Evolutionary conservation across 2,113 vertebrate species (phyloP), one percentile per base, ranked within the genome.

Genomic region (Pristiophorus japonicus): DNA sequence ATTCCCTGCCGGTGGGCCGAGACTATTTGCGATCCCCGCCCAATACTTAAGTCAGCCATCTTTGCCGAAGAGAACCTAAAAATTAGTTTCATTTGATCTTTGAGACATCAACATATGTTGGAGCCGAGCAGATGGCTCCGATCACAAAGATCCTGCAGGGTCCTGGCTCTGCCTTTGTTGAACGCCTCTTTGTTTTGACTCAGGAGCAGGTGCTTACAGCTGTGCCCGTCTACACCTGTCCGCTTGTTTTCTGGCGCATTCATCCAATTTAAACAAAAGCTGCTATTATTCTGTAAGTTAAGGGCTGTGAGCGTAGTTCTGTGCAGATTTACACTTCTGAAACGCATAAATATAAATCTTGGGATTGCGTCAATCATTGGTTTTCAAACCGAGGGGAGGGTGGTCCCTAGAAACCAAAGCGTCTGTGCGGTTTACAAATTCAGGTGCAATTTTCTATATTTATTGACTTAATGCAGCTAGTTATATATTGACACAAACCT

Each of bases 151-250:
- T 90, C 87, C 30, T 30, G 12, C 51, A 90, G 91, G 38, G 27
- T 66, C 6, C 59, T 42, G n/a, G 90, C 18, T 93, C 91, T 66
- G 63, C n/a, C 22, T 94, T 94, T 67, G 91, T 94, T 66, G 12
- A 92, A 63, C 1, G 27, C 18, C 88, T 63, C 6, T 92, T 59
- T 92, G 55, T 63, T 63, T 92, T 92, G 62, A 45, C 91, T 94
- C 91, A 27, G 62, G 91, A 65, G 22, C 63, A 94, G 91, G 63
- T 94, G 91, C 62, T 94, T 94, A 45, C 91, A 94, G 63, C 91
- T 94, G 20, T 45, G 38, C 38, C 8, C 10, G n/a, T 27, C 63
- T 10, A 7, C 91, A 94, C 91, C 91, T 67, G 91, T 20, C 45
- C 62, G 42, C 67, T 65, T 94, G 7, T 24, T 24, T 38, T 63